Evolutionary conservation across 92 coral and sea anemone genomes (phyloP).

Genomic region (Montipora capitata): DNA sequence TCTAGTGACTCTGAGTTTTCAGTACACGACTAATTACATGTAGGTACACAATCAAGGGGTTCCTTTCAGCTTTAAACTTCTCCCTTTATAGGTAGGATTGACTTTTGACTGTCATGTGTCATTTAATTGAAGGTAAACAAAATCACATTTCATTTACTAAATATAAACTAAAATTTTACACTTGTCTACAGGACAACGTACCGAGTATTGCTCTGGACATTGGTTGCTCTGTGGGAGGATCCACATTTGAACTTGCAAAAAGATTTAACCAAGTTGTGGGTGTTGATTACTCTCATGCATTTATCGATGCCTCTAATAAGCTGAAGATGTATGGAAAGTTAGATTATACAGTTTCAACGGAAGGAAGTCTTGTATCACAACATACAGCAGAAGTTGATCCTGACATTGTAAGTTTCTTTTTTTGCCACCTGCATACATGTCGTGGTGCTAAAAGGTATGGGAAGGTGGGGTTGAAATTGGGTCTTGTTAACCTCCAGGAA

Average conservation of each 20-base stretch:
- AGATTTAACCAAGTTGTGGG: constrained; percentile 80
- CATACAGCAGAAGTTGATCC: constrained; percentile 73
- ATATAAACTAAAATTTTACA: neutral
- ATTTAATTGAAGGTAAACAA: no score
- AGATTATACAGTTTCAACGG: constrained; percentile 70
- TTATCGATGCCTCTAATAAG: constrained; percentile 60
- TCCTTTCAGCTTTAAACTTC: no score
- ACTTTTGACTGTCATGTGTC: no score
- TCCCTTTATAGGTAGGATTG: no score
- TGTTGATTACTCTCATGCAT: constrained; percentile 80
- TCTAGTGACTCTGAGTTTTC: no score
- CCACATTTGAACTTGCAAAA: constrained; percentile 82
- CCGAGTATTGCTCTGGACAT: constrained; percentile 83
- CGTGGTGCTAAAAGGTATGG: no score
- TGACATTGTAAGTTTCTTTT: constrained; percentile 60
- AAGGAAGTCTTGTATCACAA: constrained; percentile 74
- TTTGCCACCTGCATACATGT: no score
- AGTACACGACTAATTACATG: no score
- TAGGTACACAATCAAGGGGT: no score
- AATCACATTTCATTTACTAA: no score
- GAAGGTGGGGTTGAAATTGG: neutral
- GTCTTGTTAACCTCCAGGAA: neutral
- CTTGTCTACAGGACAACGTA: constrained; percentile 46
- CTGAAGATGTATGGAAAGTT: constrained; percentile 77
- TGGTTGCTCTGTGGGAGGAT: constrained; percentile 85